Conservation (phyloP, 2,888 invertebrate genomes). For the Drosophila kuntzei region DNA sequence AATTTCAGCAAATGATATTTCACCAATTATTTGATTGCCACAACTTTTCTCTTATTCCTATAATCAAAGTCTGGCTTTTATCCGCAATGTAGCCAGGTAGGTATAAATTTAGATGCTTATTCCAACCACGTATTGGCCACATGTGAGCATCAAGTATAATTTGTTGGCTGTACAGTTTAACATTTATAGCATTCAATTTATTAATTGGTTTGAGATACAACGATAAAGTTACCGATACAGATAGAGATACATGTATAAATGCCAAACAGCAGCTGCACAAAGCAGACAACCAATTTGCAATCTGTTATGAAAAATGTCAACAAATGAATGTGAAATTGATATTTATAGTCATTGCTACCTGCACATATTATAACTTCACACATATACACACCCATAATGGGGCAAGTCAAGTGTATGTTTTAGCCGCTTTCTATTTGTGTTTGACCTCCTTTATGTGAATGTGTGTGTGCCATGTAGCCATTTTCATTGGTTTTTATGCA, state of each 20-base stretch:
- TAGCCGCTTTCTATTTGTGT: conserved; percentile 51
- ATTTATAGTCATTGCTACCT: conserved; percentile 64
- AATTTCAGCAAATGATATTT: no score
- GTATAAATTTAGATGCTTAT: conserved; percentile 30
- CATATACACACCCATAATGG: neutral
- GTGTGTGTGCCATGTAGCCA: conserved; percentile 27
- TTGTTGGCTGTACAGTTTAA: conserved; percentile 43
- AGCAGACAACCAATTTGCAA: conserved; percentile 71
- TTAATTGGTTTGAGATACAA: conserved; percentile 59
- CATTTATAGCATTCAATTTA: conserved; percentile 52
- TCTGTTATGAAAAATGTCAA: conserved; percentile 72
- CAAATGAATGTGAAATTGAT: conserved; percentile 58
- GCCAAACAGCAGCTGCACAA: conserved; percentile 58
- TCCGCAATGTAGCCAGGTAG: neutral
- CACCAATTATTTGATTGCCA: no score
- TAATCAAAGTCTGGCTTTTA: neutral
- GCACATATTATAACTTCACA: conserved; percentile 9
- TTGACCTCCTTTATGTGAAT: conserved; percentile 26
- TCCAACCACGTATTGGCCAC: conserved; percentile 30
- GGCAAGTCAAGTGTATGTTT: conserved; percentile 63
- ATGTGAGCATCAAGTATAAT: conserved; percentile 42
- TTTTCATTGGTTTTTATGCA: conserved; percentile 46
- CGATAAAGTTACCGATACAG: conserved; percentile 15
- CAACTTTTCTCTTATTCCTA: neutral
- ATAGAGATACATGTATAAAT: conserved; percentile 16